These are phyloP conservation scores for Cabera pusaria DNA, from an alignment of 2,888 invertebrate genomes.

Conservation along the genomic window DNA sequence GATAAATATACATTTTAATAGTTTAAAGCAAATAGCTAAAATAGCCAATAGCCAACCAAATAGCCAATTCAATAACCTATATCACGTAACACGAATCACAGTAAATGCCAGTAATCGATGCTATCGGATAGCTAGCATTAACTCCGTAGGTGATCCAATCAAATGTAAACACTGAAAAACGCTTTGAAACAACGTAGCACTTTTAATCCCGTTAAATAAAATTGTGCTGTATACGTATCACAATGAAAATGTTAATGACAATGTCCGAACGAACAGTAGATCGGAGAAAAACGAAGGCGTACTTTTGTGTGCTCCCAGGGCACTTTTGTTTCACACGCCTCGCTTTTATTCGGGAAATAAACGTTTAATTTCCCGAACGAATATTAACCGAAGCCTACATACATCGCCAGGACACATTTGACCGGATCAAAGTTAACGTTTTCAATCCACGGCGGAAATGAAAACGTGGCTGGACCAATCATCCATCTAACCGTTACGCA, in stretches of 20 bases:
- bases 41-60: too few relatives aligned
- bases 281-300: slow-evolving; percentile 16
- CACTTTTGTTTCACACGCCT: slow-evolving; percentile 16
- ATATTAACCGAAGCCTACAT: slow-evolving; percentile 38
- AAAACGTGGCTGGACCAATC: slow-evolving; percentile 36
- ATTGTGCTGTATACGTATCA: slow-evolving; percentile 7
- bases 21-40: too few relatives aligned
- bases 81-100: too few relatives aligned
- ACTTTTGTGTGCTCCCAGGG: slow-evolving; percentile 14
- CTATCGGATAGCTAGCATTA: background rate
- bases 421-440: slow-evolving; percentile 42
- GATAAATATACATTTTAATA: too few relatives aligned
- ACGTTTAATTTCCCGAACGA: slow-evolving; percentile 46
- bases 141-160: slow-evolving; percentile 24
- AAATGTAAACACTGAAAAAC: slow-evolving; percentile 1
- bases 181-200: background rate
- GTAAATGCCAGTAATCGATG: too few relatives aligned
- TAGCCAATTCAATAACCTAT: too few relatives aligned
- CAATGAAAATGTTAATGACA: slow-evolving; percentile 20
- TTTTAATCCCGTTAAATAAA: slow-evolving; percentile 3
- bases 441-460: slow-evolving; percentile 42
- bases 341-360: slow-evolving; percentile 38
- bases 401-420: slow-evolving; percentile 34
- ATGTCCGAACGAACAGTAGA: slow-evolving; percentile 21
- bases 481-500: slow-evolving; percentile 33